These are phyloP conservation scores for Coryphaenoides rupestris DNA, from an alignment of 2,113 vertebrate species.

Conservation along the genomic window DNA sequence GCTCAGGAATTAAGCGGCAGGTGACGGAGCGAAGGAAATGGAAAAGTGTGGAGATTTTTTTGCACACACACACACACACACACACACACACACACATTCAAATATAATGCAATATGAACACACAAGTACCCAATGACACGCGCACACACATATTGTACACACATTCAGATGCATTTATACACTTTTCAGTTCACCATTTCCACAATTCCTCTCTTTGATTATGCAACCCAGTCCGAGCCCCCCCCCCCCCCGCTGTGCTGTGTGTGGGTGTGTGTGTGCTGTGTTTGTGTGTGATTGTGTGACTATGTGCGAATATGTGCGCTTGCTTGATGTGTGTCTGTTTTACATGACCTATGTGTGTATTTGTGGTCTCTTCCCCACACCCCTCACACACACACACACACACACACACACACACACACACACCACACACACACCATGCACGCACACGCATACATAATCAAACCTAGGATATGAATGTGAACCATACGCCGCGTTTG, in stretches of 20 bases:
- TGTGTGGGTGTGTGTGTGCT: too few relatives aligned
- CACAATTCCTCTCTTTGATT: slow-evolving; percentile 22
- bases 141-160: slow-evolving; percentile 21
- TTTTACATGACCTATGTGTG: slow-evolving; percentile 8
- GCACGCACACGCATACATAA: not conserved
- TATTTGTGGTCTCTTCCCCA: slow-evolving; percentile 1
- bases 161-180: slow-evolving; percentile 9
- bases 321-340: not conserved
- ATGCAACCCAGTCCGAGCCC: slow-evolving; percentile 15
- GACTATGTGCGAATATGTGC: not conserved
- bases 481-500: slow-evolving; percentile 10
- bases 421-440: too few relatives aligned
- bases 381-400: too few relatives aligned
- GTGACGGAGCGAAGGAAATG: slow-evolving; percentile 38
- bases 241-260: too few relatives aligned
- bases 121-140: slow-evolving; percentile 1
- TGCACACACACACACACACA: slow-evolving; percentile 9
- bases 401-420: too few relatives aligned
- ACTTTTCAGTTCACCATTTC: not conserved
- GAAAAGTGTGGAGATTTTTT: slow-evolving; percentile 36
- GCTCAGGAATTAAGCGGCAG: slow-evolving; percentile 65
- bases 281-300: not conserved
- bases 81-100: slow-evolving; percentile 1
- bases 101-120: not conserved
- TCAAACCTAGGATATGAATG: slow-evolving; percentile 6